Conservation (phyloP, 2,888 invertebrate genomes). For the Orchesella flavescens region DNA sequence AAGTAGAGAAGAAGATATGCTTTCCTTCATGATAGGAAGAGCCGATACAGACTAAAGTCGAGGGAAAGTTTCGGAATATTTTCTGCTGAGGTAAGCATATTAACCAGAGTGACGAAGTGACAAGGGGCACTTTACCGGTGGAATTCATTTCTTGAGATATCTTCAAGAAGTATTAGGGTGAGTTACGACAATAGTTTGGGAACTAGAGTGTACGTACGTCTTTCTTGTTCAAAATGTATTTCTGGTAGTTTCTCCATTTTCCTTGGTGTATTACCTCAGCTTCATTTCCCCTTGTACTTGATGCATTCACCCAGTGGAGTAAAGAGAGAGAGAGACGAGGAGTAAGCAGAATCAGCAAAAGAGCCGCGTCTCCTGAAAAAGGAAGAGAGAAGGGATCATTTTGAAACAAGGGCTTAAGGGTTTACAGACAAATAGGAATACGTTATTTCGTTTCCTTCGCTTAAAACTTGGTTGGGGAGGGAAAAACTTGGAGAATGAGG, state of each 20-base stretch:
- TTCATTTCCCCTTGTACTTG: neutral
- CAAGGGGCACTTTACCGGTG: constrained; percentile 58
- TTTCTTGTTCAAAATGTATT: neutral
- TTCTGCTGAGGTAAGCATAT: constrained; percentile 57
- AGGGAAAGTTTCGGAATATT: constrained; percentile 48
- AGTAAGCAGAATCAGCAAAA: constrained; percentile 50
- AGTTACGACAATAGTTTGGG: constrained; percentile 58
- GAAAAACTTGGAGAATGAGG: constrained; percentile 22
- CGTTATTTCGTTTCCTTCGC: constrained; percentile 15
- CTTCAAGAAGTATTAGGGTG: constrained; percentile 56
- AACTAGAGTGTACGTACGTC: neutral
- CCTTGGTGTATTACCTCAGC: neutral
- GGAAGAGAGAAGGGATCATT: constrained; percentile 57
- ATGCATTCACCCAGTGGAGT: neutral
- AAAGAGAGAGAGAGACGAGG: constrained; percentile 1
- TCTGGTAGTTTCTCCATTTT: neutral
- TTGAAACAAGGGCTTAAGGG: constrained; percentile 63
- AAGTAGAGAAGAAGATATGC: neutral
- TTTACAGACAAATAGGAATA: constrained; percentile 56
- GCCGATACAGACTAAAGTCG: constrained; percentile 36
- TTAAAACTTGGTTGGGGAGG: constrained; percentile 1
- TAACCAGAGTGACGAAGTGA: constrained; percentile 61
- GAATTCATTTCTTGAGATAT: constrained; percentile 56
- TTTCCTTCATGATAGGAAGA: neutral
- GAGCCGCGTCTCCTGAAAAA: constrained; percentile 12